Evolutionary conservation across 2,797 vertebrate genomes (phyloP).

Genomic region (Liparis tanakae): DNA sequence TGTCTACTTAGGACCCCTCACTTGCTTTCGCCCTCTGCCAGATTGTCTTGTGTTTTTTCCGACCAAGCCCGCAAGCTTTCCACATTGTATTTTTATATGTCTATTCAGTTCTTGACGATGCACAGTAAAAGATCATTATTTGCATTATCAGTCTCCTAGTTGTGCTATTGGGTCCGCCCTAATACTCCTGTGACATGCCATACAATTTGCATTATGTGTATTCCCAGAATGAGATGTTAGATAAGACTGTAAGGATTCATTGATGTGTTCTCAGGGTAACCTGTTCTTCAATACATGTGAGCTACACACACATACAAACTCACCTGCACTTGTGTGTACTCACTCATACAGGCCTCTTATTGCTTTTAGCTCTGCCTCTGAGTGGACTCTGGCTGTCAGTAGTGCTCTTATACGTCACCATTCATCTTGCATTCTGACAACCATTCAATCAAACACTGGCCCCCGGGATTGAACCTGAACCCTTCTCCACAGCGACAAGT

Average conservation of each 20-base stretch:
- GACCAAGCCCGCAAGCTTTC: too few species aligned
- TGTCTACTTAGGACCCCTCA: too few species aligned
- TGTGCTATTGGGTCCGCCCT: too few species aligned
- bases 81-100: too few species aligned
- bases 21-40: too few species aligned
- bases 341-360: slow-evolving; percentile 26
- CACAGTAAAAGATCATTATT: too few species aligned
- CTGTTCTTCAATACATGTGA: slow-evolving; percentile 37
- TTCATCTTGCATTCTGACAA: slow-evolving; percentile 71
- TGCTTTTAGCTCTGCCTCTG: slow-evolving; percentile 55
- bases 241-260: slow-evolving; percentile 33
- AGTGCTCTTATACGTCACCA: slow-evolving; percentile 62
- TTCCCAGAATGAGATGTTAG: slow-evolving; percentile 33
- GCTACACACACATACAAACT: slow-evolving; percentile 1
- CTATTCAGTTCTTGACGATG: too few species aligned
- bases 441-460: slow-evolving; percentile 76
- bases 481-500: slow-evolving; percentile 60
- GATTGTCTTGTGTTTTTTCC: too few species aligned
- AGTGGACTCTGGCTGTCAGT: slow-evolving; percentile 65
- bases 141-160: too few species aligned
- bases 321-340: background rate
- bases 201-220: too few species aligned
- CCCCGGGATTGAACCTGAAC: slow-evolving; percentile 63
- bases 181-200: too few species aligned
- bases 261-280: slow-evolving; percentile 64